phyloP scores from a whole-genome alignment of 2,888 invertebrate species.

The Pandemis heparana region DNA sequence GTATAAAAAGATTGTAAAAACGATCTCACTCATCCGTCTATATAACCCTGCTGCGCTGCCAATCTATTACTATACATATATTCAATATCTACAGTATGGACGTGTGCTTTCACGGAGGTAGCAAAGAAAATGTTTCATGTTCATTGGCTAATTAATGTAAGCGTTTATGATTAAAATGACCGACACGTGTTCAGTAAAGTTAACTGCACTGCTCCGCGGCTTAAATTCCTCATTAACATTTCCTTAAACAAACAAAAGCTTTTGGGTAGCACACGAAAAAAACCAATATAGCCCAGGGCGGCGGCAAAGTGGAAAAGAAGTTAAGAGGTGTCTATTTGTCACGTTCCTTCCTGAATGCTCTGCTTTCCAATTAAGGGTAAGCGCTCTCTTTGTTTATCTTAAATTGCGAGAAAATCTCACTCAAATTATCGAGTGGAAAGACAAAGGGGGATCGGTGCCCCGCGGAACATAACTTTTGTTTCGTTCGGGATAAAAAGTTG shows the following conservation, averaged over 20 bases:
- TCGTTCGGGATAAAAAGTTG: slow-evolving; percentile 80
- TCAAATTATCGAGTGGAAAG: slow-evolving; percentile 84
- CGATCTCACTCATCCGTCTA: no score
- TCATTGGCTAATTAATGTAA: background rate
- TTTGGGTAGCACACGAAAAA: slow-evolving; percentile 72
- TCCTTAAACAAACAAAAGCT: slow-evolving; percentile 80
- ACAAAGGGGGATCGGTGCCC: slow-evolving; percentile 78
- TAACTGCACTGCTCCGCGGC: slow-evolving; percentile 46
- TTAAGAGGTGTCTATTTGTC: slow-evolving; percentile 86
- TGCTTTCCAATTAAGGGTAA: slow-evolving; percentile 86
- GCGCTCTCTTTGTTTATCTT: slow-evolving; percentile 86
- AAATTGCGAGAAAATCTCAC: slow-evolving; percentile 86
- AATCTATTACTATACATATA: no score
- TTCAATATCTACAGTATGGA: no score
- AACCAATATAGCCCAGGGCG: slow-evolving; percentile 80
- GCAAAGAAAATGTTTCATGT: background rate
- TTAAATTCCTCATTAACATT: slow-evolving; percentile 73
- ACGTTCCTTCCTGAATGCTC: slow-evolving; percentile 84
- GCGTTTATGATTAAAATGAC: slow-evolving; percentile 42
- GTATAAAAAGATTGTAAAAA: no score
- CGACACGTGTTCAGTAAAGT: slow-evolving; percentile 30
- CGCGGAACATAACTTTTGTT: slow-evolving; percentile 81
- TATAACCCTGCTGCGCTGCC: no score
- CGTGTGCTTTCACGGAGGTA: no score
- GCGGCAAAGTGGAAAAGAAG: slow-evolving; percentile 83